Evolutionary conservation across 2,888 invertebrate species (phyloP), one percentile per base, ranked within the genome.

Genomic region (Dexiosoma caninum): DNA sequence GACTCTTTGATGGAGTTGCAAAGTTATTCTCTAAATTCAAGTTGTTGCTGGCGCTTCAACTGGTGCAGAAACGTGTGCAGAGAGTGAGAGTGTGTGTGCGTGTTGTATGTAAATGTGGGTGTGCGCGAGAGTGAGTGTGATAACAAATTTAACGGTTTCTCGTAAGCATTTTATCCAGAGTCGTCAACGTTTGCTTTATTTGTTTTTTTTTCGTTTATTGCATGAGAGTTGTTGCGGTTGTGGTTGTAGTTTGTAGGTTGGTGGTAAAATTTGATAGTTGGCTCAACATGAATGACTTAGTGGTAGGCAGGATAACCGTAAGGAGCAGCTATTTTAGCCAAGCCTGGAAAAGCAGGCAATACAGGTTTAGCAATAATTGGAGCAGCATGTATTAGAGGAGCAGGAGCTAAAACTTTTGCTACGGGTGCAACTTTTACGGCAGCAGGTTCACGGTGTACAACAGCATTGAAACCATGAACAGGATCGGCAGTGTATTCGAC

Each of bases 401-500:
- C 83, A 4, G 88, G 87, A 35, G 89, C 89, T 40, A 90, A 86
- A 10, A 89, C 90, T 85, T 91, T 90, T 7, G 91, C 85, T 16
- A 53, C 81, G 30, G 89, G 86, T 16, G 86, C 85, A 0, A 91
- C 76, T 69, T 84, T 84, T 57, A 84, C 84, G 8, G 86, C 85
- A 49, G 82, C 83, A 1, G 91, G 91, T 84, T 91, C 91, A 62
- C 91, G 91, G 84, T 90, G 91, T 16, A 92, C 92, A 49, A 92
- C 91, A 75, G 92, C 92, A 85, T 92, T 92, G 91, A 92, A 92
- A 60, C 92, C 92, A 84, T 92, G 91, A 74, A 92, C 89, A 53
- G 92, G 92, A 88, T 92, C 92, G 64, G 92, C 92, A 66, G 91
- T 91, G 88, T 92, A 92, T 85, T 92, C 92, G 12, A 92, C 92